A percentile compares a stretch with the other conserved stretches of the same genome.
These are phyloP conservation scores for Asbolus verrucosus DNA, from an alignment of 1,140 invertebrate genomes.

Conservation along the genomic window DNA sequence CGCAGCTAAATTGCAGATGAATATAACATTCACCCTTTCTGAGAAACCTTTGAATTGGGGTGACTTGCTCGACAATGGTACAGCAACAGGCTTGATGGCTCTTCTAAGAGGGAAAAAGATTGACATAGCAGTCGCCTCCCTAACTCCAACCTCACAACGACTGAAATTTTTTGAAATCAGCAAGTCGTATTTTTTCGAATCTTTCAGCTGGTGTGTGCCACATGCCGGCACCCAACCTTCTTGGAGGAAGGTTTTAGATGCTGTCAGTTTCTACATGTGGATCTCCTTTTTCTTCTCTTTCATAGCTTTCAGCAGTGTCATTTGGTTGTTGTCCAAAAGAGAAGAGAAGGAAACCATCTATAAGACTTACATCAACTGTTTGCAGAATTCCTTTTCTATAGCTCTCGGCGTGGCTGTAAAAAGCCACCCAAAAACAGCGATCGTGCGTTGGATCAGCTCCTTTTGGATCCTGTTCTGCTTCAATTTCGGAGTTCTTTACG, in stretches of 20 bases:
- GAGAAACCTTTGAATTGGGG: slow-evolving; percentile 18
- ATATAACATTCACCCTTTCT: not conserved
- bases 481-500: slow-evolving; percentile 7
- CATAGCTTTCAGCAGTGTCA: slow-evolving; percentile 18
- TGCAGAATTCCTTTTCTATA: slow-evolving; percentile 27
- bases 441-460: not conserved
- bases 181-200: slow-evolving; percentile 46
- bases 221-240: slow-evolving; percentile 1
- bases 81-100: slow-evolving; percentile 2
- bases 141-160: not conserved
- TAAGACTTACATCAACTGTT: slow-evolving; percentile 34
- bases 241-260: slow-evolving; percentile 9
- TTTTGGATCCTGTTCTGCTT: slow-evolving; percentile 11
- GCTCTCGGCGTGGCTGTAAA: slow-evolving; percentile 38
- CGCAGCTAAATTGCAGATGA: not conserved
- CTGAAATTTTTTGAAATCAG: slow-evolving; percentile 38
- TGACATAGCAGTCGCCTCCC: not conserved
- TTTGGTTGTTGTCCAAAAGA: slow-evolving; percentile 21
- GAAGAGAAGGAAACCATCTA: slow-evolving; percentile 10
- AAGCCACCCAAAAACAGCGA: not conserved
- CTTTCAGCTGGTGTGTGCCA: slow-evolving; percentile 51
- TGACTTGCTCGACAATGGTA: slow-evolving; percentile 10
- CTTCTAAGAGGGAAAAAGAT: slow-evolving; percentile 8
- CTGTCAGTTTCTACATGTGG: slow-evolving; percentile 27
- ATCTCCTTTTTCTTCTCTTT: slow-evolving; percentile 17